A percentile compares a stretch with the other conserved stretches of the same genome.
These are phyloP conservation scores for Salarias fasciatus DNA, from an alignment of 2,797 vertebrate genomes.

Conservation along the genomic window DNA sequence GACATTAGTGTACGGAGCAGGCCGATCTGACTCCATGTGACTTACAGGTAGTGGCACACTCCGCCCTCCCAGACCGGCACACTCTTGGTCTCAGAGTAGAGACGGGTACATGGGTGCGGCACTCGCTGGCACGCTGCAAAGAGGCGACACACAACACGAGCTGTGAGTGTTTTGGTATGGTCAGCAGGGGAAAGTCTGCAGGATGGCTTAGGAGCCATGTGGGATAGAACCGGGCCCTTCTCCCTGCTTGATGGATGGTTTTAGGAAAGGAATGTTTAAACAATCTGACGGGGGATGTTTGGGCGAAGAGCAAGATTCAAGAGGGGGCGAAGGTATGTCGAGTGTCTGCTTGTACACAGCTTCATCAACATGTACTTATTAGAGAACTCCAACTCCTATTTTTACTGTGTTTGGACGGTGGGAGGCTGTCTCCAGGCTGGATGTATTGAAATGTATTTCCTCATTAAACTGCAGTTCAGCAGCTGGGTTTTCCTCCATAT, in stretches of 20 bases:
- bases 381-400: conserved; percentile 9
- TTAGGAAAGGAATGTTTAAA: conserved; percentile 78
- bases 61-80: conserved; percentile 93
- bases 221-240: conserved; percentile 45
- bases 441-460: neutral
- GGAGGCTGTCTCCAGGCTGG: neutral
- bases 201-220: conserved; percentile 48
- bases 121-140: conserved; percentile 90
- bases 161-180: conserved; percentile 16
- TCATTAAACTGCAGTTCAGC: no score
- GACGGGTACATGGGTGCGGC: conserved; percentile 91
- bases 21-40: conserved; percentile 45
- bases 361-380: conserved; percentile 27
- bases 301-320: conserved; percentile 49
- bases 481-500: neutral
- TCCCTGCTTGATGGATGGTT: conserved; percentile 64
- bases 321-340: conserved; percentile 36
- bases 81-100: conserved; percentile 95
- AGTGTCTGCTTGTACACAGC: conserved; percentile 23
- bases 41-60: conserved; percentile 95
- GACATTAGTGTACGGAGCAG: conserved; percentile 3
- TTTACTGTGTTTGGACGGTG: neutral
- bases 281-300: conserved; percentile 68
- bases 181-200: conserved; percentile 32
- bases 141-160: conserved; percentile 52